Percentiles rank a stretch among this genome's conserved stretches.
phyloP scores from a whole-genome alignment of 2,888 invertebrate species.

The Quadriops clusia region DNA sequence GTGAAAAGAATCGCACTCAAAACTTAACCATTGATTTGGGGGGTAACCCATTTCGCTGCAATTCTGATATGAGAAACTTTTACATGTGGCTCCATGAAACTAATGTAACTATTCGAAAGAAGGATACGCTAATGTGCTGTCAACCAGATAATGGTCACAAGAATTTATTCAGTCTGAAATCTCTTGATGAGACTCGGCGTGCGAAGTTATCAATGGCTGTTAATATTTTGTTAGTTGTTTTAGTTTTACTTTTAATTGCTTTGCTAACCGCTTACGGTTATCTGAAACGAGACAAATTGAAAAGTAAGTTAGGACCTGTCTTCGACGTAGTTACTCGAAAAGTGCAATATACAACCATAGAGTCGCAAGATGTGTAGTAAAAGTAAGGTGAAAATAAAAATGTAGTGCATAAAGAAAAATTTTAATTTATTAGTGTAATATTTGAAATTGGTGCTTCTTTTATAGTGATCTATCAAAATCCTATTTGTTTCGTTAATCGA shows the following conservation, averaged over 20 bases:
- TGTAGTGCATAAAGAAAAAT: too few species aligned
- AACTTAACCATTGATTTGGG: constrained; percentile 50
- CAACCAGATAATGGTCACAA: constrained; percentile 26
- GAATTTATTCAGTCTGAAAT: constrained; percentile 25
- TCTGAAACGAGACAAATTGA: constrained; percentile 47
- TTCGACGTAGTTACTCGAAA: constrained; percentile 54
- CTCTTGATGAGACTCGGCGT: constrained; percentile 26
- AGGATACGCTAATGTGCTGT: constrained; percentile 43
- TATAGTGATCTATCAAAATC: too few species aligned
- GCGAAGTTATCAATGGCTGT: constrained; percentile 33
- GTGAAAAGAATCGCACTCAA: constrained; percentile 29
- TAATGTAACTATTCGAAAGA: constrained; percentile 46
- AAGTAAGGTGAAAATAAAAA: too few species aligned
- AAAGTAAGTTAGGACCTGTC: constrained; percentile 46
- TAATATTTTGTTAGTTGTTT: constrained; percentile 40
- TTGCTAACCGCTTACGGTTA: constrained; percentile 48
- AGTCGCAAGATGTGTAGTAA: constrained; percentile 37
- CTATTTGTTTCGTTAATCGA: too few species aligned
- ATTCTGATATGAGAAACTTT: constrained; percentile 48
- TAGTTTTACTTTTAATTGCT: constrained; percentile 43
- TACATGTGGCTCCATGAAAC: constrained; percentile 52
- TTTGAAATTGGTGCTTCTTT: too few species aligned
- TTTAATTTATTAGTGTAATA: too few species aligned
- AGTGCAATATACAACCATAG: constrained; percentile 61
- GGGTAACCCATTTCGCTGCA: constrained; percentile 59